Evolutionary conservation across 2,888 invertebrate species (phyloP).

Genomic region (Seira ritae): DNA sequence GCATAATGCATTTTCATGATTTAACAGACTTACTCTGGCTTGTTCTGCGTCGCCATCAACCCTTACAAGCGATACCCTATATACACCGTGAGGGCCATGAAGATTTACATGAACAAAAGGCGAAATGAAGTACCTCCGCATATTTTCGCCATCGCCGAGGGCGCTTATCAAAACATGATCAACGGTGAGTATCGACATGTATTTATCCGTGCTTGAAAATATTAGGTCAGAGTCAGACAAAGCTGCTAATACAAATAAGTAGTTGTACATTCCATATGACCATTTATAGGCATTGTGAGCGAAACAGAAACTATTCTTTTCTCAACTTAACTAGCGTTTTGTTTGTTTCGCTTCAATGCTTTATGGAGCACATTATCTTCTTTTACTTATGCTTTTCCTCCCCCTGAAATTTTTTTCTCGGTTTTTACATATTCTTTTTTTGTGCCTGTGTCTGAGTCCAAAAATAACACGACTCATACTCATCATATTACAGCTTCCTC

Average conservation of each 20-base stretch:
- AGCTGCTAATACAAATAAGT: no score
- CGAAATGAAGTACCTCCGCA: conserved; percentile 99
- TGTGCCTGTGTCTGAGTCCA: conserved; percentile 45
- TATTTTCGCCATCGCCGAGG: conserved; percentile 99
- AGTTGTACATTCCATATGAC: conserved; percentile 24
- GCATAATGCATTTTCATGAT: neutral
- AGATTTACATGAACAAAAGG: conserved; percentile 99
- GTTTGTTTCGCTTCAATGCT: neutral
- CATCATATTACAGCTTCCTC: conserved; percentile 43
- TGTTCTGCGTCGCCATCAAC: conserved; percentile 99
- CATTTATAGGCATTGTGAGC: conserved; percentile 52
- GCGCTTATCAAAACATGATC: conserved; percentile 99
- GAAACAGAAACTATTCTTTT: conserved; percentile 16
- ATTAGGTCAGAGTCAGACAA: no score
- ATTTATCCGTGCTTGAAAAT: no score
- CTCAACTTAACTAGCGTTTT: no score
- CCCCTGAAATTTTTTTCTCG: conserved; percentile 21
- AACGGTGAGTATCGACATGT: conserved; percentile 51
- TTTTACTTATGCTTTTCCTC: conserved; percentile 24
- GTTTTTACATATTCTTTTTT: conserved; percentile 11
- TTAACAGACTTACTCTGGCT: conserved; percentile 97
- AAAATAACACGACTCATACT: conserved; percentile 60
- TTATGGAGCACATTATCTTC: conserved; percentile 23
- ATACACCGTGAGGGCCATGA: conserved; percentile 97
- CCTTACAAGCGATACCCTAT: conserved; percentile 99